Evolutionary conservation across 23 tunicate genomes (phyloP).

Genomic region (Aplidium turbinatum): DNA sequence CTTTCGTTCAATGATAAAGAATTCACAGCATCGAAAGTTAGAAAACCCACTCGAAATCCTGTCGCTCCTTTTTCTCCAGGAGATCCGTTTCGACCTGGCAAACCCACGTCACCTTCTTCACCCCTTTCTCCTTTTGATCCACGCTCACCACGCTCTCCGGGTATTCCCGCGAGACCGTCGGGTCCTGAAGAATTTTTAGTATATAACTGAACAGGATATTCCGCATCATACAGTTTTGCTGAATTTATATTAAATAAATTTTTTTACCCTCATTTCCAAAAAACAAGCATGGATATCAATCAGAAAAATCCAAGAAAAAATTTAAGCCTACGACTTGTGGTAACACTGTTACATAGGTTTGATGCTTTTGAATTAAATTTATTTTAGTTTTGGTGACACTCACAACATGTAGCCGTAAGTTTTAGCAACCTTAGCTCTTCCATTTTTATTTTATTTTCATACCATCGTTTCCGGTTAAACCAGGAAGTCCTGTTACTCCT

Average conservation of each 20-base stretch:
- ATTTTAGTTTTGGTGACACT: too few relatives aligned
- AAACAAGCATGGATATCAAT: too few relatives aligned
- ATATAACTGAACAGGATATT: background rate
- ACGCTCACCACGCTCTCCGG: conserved; percentile 70
- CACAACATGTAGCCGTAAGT: too few relatives aligned
- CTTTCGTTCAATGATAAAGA: background rate
- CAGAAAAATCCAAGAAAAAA: too few relatives aligned
- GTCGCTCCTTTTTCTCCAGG: conserved; percentile 76
- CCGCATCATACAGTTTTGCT: background rate
- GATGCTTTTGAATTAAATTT: too few relatives aligned
- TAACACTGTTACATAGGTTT: too few relatives aligned
- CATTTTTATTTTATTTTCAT: background rate
- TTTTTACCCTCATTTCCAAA: too few relatives aligned
- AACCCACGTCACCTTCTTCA: conserved; percentile 57
- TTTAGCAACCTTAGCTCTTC: background rate
- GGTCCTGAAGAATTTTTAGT: conserved; percentile 29
- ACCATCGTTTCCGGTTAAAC: conserved; percentile 67
- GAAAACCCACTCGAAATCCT: conserved; percentile 61
- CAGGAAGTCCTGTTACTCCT: conserved; percentile 70
- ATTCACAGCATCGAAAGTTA: background rate
- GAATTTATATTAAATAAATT: background rate
- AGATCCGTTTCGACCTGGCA: conserved; percentile 53
- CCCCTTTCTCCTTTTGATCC: conserved; percentile 52
- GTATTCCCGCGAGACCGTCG: conserved; percentile 68
- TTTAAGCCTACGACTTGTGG: too few relatives aligned